Evolutionary conservation across 2,113 vertebrate genomes (phyloP).

Genomic region (Natator depressus): DNA sequence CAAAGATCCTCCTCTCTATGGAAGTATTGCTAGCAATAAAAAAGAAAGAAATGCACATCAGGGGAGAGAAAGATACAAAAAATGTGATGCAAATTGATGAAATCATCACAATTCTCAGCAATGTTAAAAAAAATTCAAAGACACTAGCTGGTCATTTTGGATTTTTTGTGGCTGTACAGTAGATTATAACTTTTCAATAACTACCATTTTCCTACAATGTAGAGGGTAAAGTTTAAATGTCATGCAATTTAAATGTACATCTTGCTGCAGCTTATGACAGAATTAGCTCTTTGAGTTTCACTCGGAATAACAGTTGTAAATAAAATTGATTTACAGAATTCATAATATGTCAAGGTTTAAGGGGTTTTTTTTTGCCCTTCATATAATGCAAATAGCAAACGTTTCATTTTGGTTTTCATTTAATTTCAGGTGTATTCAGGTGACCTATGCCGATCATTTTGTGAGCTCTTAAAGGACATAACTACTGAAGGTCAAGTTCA

Average conservation of each 20-base stretch:
- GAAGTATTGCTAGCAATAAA: too few relatives aligned
- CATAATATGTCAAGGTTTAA: neutral
- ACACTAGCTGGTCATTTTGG: neutral
- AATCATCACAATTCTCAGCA: neutral
- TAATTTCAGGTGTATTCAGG: constrained; percentile 88
- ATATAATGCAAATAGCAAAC: neutral
- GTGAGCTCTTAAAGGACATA: constrained; percentile 91
- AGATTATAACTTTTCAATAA: neutral
- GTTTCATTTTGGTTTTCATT: neutral
- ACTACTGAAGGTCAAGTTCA: constrained; percentile 96
- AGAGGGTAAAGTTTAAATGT: neutral
- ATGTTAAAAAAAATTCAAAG: neutral
- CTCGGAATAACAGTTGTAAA: neutral
- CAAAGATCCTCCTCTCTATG: too few relatives aligned
- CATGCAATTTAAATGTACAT: neutral
- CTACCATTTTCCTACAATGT: neutral
- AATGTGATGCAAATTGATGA: too few relatives aligned
- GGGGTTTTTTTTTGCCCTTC: neutral
- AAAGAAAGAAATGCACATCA: too few relatives aligned
- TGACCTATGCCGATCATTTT: constrained; percentile 91
- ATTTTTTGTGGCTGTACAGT: neutral
- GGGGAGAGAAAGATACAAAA: too few relatives aligned
- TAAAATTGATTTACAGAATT: neutral
- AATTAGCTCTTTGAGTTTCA: neutral
- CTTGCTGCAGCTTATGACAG: neutral